Conservation (phyloP, 2,888 invertebrate species). For the Cephus spinipes region DNA sequence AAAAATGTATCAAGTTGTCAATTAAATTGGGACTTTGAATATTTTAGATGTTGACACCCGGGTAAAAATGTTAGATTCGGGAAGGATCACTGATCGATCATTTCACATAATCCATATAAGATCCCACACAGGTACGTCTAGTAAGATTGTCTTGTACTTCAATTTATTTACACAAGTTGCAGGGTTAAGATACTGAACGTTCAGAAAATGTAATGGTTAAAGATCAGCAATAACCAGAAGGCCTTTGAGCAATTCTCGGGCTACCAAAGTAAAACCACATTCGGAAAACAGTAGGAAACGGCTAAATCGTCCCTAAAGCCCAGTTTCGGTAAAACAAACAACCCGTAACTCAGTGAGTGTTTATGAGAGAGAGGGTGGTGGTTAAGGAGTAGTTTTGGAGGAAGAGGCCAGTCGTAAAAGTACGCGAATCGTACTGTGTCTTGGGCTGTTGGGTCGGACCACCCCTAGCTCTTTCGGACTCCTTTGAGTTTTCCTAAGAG, state of each 20-base stretch:
- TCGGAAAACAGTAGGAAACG: not conserved
- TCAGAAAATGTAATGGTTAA: not conserved
- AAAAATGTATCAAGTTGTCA: not conserved
- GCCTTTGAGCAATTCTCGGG: not conserved
- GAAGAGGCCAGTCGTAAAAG: constrained; percentile 58
- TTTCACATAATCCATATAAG: too few relatives aligned
- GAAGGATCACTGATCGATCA: too few relatives aligned
- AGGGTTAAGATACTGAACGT: not conserved
- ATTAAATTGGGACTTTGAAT: not conserved
- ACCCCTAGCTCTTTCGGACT: constrained; percentile 31
- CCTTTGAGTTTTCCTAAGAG: constrained; percentile 42
- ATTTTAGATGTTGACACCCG: not conserved
- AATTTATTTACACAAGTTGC: too few relatives aligned
- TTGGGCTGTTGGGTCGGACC: constrained; percentile 50
- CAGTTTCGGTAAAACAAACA: constrained; percentile 58
- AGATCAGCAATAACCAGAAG: not conserved
- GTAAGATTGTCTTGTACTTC: too few relatives aligned
- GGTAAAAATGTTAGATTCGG: too few relatives aligned
- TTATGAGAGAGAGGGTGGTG: constrained; percentile 49
- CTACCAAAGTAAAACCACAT: not conserved
- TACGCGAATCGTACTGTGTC: constrained; percentile 53
- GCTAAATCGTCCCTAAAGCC: constrained; percentile 49
- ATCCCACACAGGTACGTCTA: too few relatives aligned
- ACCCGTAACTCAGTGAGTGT: constrained; percentile 64
- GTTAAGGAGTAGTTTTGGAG: constrained; percentile 3